Conservation (phyloP, 92 coral and sea anemone species). For the Palythoa grandiflora region DNA sequence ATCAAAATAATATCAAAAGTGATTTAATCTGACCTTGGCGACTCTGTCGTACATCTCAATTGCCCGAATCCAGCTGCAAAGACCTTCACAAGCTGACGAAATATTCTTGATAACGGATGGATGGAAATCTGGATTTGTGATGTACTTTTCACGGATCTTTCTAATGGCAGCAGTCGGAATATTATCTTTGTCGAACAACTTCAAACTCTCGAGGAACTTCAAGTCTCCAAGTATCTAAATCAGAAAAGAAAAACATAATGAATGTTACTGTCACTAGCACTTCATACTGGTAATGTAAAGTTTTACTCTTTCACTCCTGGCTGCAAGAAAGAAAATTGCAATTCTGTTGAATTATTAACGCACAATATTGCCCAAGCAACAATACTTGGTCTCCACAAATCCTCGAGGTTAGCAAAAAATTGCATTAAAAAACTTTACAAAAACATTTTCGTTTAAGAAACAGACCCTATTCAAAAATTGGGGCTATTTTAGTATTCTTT, state of each 20-base stretch:
- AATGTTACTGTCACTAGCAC: not conserved
- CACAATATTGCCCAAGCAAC: not conserved
- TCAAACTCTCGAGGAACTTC: conserved; percentile 94
- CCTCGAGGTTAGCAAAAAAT: no score
- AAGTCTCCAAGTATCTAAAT: conserved; percentile 90
- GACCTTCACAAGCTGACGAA: conserved; percentile 97
- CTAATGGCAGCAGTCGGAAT: conserved; percentile 84
- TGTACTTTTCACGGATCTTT: conserved; percentile 94
- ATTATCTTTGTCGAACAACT: conserved; percentile 89
- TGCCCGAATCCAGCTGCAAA: conserved; percentile 99
- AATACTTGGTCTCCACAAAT: no score
- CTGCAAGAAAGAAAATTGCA: not conserved
- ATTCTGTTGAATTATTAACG: not conserved
- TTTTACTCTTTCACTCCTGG: no score
- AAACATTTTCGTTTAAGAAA: no score
- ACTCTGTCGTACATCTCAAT: conserved; percentile 98
- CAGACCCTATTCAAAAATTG: no score
- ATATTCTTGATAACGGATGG: conserved; percentile 94
- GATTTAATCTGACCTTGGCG: conserved; percentile 83
- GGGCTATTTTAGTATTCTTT: no score
- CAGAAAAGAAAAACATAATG: not conserved
- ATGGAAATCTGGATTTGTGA: conserved; percentile 92
- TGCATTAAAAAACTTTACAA: no score
- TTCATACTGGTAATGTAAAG: not conserved
- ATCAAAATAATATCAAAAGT: not conserved